Base-by-base conservation (phyloP, 1,140 invertebrate species). In the Mylabris phalerata region DNA sequence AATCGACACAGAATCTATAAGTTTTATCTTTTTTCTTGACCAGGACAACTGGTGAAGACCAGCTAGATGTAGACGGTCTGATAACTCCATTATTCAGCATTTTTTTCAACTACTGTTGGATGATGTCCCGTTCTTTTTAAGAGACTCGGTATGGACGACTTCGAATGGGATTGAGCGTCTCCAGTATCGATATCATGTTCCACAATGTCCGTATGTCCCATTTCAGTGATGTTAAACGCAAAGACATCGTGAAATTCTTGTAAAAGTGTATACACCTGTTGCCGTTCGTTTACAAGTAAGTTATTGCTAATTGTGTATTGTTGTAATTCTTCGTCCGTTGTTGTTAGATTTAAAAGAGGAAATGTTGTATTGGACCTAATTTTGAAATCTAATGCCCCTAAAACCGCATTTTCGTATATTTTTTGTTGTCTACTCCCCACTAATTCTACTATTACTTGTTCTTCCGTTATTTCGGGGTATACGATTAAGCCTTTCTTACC, bases 91-190 rank as follows among this genome's bases (percentile, higher is more conserved):
- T 11, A 1, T 55, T 11, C 26, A 60, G 24, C 61, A 71, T 65
- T 44, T 67, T 3, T 65, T 27, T 3, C 2, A 69, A 45, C 50
- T 65, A 61, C 6, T 52, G 48, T 1, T 60, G 49, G 6, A 67
- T 57, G 19, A 64, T 42, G 13, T 59, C 54, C 55, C 60, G 55
- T 56, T 70, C 65, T 11, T 26, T 50, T 56, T 57, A 45, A 2
- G 63, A 65, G 2, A 68, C 43, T 39, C 1, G 19, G 45, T 70
- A 70, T 4, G 65, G 63, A 9, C 65, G 48, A 43, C 60, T 63
- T 6, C 63, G 52, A 6, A 69, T 49, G 2, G 67, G 63, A n/a
- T n/a, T 4, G 27, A 2, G 42, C 10, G 2, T 47, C 43, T 10
- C 38, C 25, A 3, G 38, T 48, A 3, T 55, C 43, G 19, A 55